phyloP scores from a whole-genome alignment of 2,888 invertebrate species.

The Kuschelorhynchus macadamiae region DNA sequence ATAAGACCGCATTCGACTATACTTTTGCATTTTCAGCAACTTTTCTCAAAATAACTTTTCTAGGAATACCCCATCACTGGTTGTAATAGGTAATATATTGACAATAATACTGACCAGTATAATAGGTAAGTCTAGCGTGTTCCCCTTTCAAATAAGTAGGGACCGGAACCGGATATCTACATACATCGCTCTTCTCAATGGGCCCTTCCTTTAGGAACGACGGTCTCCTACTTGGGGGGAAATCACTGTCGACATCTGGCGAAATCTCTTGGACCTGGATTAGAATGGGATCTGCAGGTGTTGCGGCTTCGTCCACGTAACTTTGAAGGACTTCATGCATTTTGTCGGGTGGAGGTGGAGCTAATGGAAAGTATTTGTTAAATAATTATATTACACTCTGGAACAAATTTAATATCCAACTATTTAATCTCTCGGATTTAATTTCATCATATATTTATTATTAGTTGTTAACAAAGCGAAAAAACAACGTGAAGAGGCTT shows the following conservation, averaged over 20 bases:
- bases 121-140: slow-evolving; percentile 50
- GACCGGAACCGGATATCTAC: slow-evolving; percentile 51
- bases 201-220: slow-evolving; percentile 51
- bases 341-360: slow-evolving; percentile 49
- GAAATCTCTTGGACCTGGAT: slow-evolving; percentile 53
- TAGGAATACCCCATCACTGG: too few species aligned
- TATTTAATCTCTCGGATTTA: too few species aligned
- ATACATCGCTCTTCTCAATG: slow-evolving; percentile 50
- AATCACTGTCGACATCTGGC: slow-evolving; percentile 46
- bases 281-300: slow-evolving; percentile 40
- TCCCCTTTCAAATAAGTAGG: slow-evolving; percentile 44
- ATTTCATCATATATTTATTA: too few species aligned
- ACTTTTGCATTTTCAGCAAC: too few species aligned
- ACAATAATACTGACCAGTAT: slow-evolving; percentile 47
- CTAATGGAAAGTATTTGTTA: slow-evolving; percentile 34
- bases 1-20: too few species aligned
- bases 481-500: too few species aligned
- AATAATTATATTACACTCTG: too few species aligned
- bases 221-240: slow-evolving; percentile 50
- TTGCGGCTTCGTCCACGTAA: slow-evolving; percentile 42
- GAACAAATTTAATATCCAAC: too few species aligned
- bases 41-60: too few species aligned
- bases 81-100: too few species aligned
- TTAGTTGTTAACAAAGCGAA: too few species aligned
- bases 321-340: slow-evolving; percentile 39